Evolutionary conservation across 2,888 invertebrate species (phyloP).

Genomic region (Eucera pruinosa): DNA sequence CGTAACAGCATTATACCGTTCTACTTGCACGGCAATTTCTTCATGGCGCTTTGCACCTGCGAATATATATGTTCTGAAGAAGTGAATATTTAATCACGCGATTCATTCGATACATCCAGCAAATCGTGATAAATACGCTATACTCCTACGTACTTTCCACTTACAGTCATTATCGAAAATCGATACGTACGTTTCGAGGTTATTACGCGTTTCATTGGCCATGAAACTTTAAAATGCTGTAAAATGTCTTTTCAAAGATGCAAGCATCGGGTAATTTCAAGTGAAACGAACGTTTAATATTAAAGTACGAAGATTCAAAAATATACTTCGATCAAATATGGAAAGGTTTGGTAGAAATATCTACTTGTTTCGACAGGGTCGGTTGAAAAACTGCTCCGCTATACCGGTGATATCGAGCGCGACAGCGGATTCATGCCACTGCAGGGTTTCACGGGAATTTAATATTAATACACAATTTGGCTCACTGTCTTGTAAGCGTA

Average conservation of each 20-base stretch:
- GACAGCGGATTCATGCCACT: slow-evolving; percentile 36
- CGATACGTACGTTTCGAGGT: background rate
- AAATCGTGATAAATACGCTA: slow-evolving; percentile 56
- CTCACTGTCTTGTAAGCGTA: slow-evolving; percentile 66
- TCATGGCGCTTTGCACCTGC: slow-evolving; percentile 13
- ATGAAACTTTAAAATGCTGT: too few species aligned
- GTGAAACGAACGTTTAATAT: too few species aligned
- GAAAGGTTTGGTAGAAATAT: background rate
- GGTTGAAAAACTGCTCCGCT: background rate
- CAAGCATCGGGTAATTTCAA: too few species aligned
- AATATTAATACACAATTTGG: slow-evolving; percentile 80
- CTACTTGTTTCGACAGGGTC: background rate
- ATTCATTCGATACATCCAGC: slow-evolving; percentile 46
- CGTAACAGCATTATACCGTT: slow-evolving; percentile 18
- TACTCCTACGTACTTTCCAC: slow-evolving; percentile 1
- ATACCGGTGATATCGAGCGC: slow-evolving; percentile 41
- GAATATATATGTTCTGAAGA: slow-evolving; percentile 62
- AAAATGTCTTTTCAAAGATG: too few species aligned
- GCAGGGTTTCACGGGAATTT: slow-evolving; percentile 66
- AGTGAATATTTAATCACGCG: slow-evolving; percentile 69
- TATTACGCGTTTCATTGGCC: background rate
- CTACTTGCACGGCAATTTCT: background rate
- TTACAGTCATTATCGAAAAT: slow-evolving; percentile 9
- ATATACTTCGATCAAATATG: too few species aligned
- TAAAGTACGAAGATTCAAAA: too few species aligned